Evolutionary conservation across 2,888 invertebrate genomes (phyloP).

Genomic region (Athrips mouffetella): DNA sequence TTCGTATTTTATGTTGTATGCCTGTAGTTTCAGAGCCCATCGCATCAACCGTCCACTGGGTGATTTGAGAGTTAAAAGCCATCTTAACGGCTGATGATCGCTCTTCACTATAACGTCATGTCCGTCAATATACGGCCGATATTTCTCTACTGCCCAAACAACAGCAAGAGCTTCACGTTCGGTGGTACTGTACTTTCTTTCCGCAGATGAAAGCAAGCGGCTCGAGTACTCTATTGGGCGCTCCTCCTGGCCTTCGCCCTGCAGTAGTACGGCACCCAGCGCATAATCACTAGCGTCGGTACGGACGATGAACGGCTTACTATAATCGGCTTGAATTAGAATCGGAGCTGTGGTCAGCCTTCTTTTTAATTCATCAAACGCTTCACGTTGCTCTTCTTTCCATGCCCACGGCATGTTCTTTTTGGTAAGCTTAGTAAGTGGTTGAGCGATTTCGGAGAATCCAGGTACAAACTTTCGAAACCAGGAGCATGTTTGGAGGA

Average conservation of each 20-base stretch:
- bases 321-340: conserved; percentile 28
- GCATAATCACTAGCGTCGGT: conserved; percentile 39
- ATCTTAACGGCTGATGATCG: conserved; percentile 55
- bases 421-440: conserved; percentile 32
- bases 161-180: no score
- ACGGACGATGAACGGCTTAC: conserved; percentile 30
- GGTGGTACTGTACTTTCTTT: conserved; percentile 48
- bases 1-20: background rate
- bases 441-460: conserved; percentile 30
- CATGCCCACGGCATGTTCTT: conserved; percentile 34
- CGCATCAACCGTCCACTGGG: conserved; percentile 44
- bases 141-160: no score
- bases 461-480: conserved; percentile 33
- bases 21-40: conserved; percentile 47
- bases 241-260: conserved; percentile 25
- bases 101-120: conserved; percentile 40
- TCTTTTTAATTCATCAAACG: conserved; percentile 25
- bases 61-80: conserved; percentile 40
- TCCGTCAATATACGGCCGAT: conserved; percentile 49
- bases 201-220: conserved; percentile 36
- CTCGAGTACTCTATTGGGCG: conserved; percentile 25
- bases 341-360: conserved; percentile 28
- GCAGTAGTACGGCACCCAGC: conserved; percentile 30
- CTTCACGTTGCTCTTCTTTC: conserved; percentile 23
- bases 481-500: conserved; percentile 28